Evolutionary conservation across 2,113 vertebrate genomes (phyloP).

Genomic region (Sylvia atricapilla): DNA sequence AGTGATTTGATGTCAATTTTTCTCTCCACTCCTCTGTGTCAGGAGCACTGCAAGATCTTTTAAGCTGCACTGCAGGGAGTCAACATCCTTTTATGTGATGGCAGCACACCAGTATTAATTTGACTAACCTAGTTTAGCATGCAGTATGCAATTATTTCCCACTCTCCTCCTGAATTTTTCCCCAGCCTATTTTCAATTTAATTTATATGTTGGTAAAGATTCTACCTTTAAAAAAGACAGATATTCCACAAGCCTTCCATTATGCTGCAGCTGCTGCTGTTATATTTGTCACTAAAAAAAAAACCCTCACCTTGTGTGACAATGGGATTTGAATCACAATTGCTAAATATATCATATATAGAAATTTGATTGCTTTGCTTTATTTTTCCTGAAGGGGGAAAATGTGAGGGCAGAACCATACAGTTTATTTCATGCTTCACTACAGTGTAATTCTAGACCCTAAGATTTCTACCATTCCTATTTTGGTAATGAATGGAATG

Average conservation of each 20-base stretch:
- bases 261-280: conserved; percentile 44
- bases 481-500: conserved; percentile 56
- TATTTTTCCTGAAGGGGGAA: conserved; percentile 16
- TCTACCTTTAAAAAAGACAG: conserved; percentile 58
- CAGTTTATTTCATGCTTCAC: conserved; percentile 67
- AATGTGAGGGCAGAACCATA: conserved; percentile 33
- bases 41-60: background rate
- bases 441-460: conserved; percentile 52
- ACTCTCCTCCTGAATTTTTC: background rate
- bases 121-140: conserved; percentile 38
- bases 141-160: conserved; percentile 21
- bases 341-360: conserved; percentile 10
- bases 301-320: conserved; percentile 17
- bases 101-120: conserved; percentile 53
- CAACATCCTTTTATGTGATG: background rate
- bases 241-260: conserved; percentile 21
- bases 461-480: conserved; percentile 29
- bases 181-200: conserved; percentile 15
- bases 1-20: background rate
- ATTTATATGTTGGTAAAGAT: conserved; percentile 58
- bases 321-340: conserved; percentile 45
- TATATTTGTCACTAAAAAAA: conserved; percentile 40
- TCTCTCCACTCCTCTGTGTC: background rate
- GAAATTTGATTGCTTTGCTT: conserved; percentile 33
- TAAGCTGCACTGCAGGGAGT: conserved; percentile 13